Base-by-base conservation (phyloP, 2,113 vertebrate species). In the Naja naja region DNA sequence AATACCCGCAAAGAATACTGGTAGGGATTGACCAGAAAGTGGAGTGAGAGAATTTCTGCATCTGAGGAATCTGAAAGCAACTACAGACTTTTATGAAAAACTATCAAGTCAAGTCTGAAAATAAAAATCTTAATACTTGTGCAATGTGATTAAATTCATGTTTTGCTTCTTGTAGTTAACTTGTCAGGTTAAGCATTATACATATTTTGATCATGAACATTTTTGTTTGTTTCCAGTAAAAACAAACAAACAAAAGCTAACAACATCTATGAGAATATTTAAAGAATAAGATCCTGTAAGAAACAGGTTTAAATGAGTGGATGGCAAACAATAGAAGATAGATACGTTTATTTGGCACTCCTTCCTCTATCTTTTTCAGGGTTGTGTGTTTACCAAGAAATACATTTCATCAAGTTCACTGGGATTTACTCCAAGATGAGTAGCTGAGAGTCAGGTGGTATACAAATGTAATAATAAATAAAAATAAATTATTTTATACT, bases 141-240 rank as follows among this genome's bases (percentile, higher is more conserved):
- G 10, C 23, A 60, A 60, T 60, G 25, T 60, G 10, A 60, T 60
- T 60, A 30, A 60, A 60, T 81, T 89, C 88, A 93, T 92, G 27
- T 81, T 58, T 91, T 18, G 3, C 22, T 95, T 52, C 49, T 27
- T 90, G 25, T 74, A 34, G 45, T 74, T 91, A 85, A 93, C 30
- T 69, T 69, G 22, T 7, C 91, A 74, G 30, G 45, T 74, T 91
- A 85, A 93, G 45, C 27, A 92, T 69, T 94, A 92, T 94, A 4
- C 20, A 89, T 49, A 45, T 94, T 91, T 39, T 55, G 49, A 89
- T 87, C 34, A 64, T 1, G 4, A 87, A 8, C 64, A 92, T 1
- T 69, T 4, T 12, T 94, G 45, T 87, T 92, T 92, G 23, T 3
- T 74, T 11, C 20, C 88, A 0, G 58, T 4, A 25, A 0, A 0